These are phyloP conservation scores for Pelecanoides urinatrix DNA, from an alignment of 2,113 vertebrate genomes.

Conservation along the genomic window DNA sequence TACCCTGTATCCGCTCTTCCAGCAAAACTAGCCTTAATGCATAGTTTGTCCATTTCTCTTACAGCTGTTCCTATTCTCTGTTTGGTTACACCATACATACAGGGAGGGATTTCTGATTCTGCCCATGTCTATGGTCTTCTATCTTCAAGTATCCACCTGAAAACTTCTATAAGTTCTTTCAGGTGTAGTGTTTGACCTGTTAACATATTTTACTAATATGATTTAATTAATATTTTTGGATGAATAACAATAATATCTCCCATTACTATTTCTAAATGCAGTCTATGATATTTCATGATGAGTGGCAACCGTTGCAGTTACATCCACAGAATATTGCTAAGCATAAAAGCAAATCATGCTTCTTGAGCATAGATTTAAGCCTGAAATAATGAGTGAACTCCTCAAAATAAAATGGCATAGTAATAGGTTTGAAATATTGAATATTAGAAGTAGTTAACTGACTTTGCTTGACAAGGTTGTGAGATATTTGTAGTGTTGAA, in stretches of 20 bases:
- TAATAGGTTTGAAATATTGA: neutral
- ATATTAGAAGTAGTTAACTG: neutral
- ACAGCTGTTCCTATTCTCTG: neutral
- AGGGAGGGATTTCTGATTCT: neutral
- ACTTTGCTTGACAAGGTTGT: neutral
- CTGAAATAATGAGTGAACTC: neutral
- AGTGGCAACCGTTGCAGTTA: neutral
- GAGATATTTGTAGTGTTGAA: neutral
- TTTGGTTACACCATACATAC: neutral
- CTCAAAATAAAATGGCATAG: neutral
- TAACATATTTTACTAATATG: neutral
- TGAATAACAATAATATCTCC: neutral
- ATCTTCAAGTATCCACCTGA: neutral
- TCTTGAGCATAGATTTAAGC: neutral
- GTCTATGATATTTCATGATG: neutral
- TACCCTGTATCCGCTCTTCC: neutral
- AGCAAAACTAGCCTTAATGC: neutral
- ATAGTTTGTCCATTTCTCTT: neutral
- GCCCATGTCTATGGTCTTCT: neutral
- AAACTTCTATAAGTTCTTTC: neutral
- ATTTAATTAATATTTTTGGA: neutral
- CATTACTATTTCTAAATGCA: neutral
- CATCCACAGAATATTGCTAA: neutral
- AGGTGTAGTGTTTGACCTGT: neutral
- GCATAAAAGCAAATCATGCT: neutral